Percentiles rank a stretch among this genome's conserved stretches.
These are phyloP conservation scores for Streblospio benedicti DNA, from an alignment of 1,140 invertebrate genomes.

Conservation along the genomic window DNA sequence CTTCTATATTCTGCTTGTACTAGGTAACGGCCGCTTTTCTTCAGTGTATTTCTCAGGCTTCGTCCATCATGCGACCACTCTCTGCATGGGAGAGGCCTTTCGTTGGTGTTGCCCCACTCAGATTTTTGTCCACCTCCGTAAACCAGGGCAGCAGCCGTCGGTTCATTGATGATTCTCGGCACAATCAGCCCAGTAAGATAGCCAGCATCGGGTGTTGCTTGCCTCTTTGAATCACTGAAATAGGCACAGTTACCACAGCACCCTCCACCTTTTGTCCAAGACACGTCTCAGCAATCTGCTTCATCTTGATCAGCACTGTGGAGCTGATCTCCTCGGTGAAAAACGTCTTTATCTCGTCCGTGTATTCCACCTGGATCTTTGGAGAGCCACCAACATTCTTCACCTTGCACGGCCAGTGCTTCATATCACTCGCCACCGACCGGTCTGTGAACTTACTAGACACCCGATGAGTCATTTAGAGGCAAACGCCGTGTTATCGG, in stretches of 20 bases:
- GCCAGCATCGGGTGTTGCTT: constrained; percentile 52
- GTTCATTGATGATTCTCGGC: constrained; percentile 50
- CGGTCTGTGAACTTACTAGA: constrained; percentile 64
- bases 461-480: constrained; percentile 70
- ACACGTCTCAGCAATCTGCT: constrained; percentile 86
- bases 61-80: constrained; percentile 53
- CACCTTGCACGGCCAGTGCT: constrained; percentile 62
- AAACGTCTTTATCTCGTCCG: constrained; percentile 79
- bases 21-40: constrained; percentile 32
- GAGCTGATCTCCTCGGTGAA: constrained; percentile 84
- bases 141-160: constrained; percentile 51
- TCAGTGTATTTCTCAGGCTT: constrained; percentile 50
- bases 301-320: constrained; percentile 82
- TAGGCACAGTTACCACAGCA: constrained; percentile 52
- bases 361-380: constrained; percentile 74
- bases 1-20: constrained; percentile 23
- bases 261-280: constrained; percentile 88
- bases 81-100: constrained; percentile 44
- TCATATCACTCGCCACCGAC: constrained; percentile 58
- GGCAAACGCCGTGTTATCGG: constrained; percentile 88
- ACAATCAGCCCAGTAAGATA: constrained; percentile 53
- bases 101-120: constrained; percentile 46
- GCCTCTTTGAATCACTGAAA: constrained; percentile 52
- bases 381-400: constrained; percentile 63
- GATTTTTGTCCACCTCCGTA: constrained; percentile 61